A percentile compares a stretch with the other conserved stretches of the same genome.
Evolutionary conservation across 2,113 vertebrate genomes (phyloP).

Genomic region (Pangasianodon hypophthalmus): DNA sequence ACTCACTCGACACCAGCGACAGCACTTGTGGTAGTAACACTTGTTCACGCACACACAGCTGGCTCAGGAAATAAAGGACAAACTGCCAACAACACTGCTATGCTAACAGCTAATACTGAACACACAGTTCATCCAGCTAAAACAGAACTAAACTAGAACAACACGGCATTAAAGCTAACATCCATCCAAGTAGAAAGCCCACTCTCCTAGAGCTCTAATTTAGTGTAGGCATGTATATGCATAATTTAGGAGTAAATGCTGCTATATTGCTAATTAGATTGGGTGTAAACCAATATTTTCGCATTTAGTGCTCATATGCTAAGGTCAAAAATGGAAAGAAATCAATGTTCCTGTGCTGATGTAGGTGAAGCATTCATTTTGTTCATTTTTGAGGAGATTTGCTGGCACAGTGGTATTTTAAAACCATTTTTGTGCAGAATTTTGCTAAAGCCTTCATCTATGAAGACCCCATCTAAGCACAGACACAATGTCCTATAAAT

Average conservation of each 20-base stretch:
- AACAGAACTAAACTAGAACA: neutral
- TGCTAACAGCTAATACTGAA: conserved; percentile 13
- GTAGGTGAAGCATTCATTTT: neutral
- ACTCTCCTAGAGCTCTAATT: neutral
- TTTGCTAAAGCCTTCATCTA: neutral
- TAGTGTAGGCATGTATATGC: neutral
- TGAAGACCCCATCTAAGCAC: neutral
- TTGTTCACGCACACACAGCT: conserved; percentile 44
- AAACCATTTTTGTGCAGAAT: neutral
- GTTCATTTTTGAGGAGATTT: neutral
- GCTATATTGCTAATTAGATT: neutral
- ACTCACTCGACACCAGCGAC: conserved; percentile 50
- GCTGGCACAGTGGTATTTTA: neutral
- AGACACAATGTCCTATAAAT: neutral
- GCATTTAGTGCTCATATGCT: neutral
- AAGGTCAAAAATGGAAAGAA: neutral
- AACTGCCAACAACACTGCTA: conserved; percentile 25
- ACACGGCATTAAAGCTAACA: neutral
- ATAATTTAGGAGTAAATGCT: neutral
- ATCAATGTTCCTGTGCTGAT: neutral
- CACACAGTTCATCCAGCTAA: conserved; percentile 17
- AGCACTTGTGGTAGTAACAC: conserved; percentile 44
- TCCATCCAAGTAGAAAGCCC: neutral
- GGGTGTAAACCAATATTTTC: neutral
- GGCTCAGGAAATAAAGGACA: conserved; percentile 29